Base-by-base conservation (phyloP, 2,797 vertebrate species). In the Melanogrammus aeglefinus region DNA sequence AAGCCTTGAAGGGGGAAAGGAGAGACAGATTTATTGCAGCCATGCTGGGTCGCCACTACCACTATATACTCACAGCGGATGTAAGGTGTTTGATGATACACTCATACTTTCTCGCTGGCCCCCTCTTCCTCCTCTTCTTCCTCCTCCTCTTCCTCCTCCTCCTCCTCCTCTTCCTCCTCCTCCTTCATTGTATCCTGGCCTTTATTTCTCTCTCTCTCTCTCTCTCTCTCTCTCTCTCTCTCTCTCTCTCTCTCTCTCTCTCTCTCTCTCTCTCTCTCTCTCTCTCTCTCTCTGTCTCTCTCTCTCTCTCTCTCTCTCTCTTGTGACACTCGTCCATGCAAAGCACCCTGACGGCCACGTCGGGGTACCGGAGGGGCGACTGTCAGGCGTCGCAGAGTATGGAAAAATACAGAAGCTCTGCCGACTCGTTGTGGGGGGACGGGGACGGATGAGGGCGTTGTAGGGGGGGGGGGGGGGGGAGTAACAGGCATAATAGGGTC, bases 401-500 rank as follows among this genome's bases (percentile, higher is more conserved):
- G 39, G 39, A 41, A 41, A 41, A 41, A 41, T 41, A 8, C 39
- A 12, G 39, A 41, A 2, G 39, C 39, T 41, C 10, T 41, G 8
- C 39, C 8, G 10, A 0, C 39, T 41, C 39, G 90, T 89, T 89
- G 90, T 88, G 89, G 84, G 90, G 91, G 88, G 1, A 1, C 29
- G 29, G 29, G 29, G 29, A 31, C 29, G 29, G 29, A 31, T 1
- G 29, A 31, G 29, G 76, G 84, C 82, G 86, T 76, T 85, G 21
- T 83, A 77, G 79, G 74, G 80, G 82, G 79, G 88, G 73, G 80
- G 87, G 77, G 79, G 74, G 80, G 82, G 79, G 88, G 73, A 79
- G 87, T 94, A 93, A 93, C 92, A 91, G 91, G 91, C 91, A 91
- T 94, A 94, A 95, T 94, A 93, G 92, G 95, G 94, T 95, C 94